phyloP scores from a whole-genome alignment of 2,113 vertebrate genomes.

The Leucosticte australis region DNA sequence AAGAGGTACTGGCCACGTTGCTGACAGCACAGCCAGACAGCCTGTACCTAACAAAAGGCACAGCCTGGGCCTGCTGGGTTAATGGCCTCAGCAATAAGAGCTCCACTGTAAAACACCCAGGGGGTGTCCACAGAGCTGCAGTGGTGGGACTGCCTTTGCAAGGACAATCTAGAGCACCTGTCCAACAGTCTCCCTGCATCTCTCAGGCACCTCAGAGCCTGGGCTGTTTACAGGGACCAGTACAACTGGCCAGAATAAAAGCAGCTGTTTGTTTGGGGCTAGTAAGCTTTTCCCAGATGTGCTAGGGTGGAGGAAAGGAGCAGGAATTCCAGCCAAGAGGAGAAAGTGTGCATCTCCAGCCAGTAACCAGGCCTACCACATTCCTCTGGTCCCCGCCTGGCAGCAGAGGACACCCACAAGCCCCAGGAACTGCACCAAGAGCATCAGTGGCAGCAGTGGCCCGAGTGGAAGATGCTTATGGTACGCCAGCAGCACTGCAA shows the following conservation, averaged over 20 bases:
- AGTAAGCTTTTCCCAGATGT: not conserved
- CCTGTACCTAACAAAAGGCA: not conserved
- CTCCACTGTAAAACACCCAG: not conserved
- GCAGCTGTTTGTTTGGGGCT: not conserved
- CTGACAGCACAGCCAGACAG: not conserved
- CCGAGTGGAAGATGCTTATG: accelerated
- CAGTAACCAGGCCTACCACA: not conserved
- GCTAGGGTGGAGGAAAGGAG: not conserved
- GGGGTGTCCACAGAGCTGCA: accelerated
- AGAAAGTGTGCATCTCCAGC: not conserved
- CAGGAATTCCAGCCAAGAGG: not conserved
- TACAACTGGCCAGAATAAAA: not conserved
- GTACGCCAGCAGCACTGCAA: accelerated
- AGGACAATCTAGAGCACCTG: not conserved
- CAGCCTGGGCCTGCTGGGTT: not conserved
- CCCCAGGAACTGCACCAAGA: not conserved
- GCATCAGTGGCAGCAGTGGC: not conserved
- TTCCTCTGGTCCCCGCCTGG: not conserved
- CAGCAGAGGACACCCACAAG: not conserved
- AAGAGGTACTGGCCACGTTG: not conserved
- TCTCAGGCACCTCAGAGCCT: not conserved
- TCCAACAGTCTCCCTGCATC: not conserved
- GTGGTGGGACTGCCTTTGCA: not conserved
- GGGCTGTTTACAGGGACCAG: not conserved
- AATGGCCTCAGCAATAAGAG: not conserved